A percentile compares a stretch with the other conserved stretches of the same genome.
Evolutionary conservation across 2,888 invertebrate species (phyloP).

Genomic region (Nebria salina): DNA sequence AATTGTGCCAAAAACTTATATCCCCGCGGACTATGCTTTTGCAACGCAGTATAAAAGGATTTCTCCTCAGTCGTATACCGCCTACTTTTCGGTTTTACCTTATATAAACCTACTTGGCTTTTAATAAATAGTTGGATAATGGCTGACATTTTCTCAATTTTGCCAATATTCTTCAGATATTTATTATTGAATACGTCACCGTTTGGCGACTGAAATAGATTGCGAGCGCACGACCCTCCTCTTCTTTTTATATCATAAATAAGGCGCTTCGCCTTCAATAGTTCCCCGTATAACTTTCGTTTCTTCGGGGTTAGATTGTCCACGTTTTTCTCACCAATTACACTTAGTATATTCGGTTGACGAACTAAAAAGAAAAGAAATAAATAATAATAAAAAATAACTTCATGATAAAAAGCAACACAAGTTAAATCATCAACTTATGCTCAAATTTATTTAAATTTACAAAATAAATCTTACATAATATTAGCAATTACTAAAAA

Average conservation of each 20-base stretch:
- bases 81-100: not conserved
- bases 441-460: no score
- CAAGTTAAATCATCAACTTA: no score
- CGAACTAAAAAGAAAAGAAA: no score
- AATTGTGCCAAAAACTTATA: not conserved
- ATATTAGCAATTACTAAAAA: no score
- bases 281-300: not conserved
- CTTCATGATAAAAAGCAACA: no score
- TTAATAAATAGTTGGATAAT: not conserved
- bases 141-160: constrained; percentile 1
- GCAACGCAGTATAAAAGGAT: not conserved
- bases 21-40: not conserved
- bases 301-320: not conserved
- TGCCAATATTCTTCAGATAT: not conserved
- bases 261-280: not conserved
- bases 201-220: not conserved
- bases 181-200: not conserved
- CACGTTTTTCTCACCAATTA: not conserved
- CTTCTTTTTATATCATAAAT: not conserved
- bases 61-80: not conserved
- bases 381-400: no score
- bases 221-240: not conserved
- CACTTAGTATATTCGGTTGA: no score
- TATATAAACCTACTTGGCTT: not conserved
- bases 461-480: no score